Percentiles rank a stretch among this genome's conserved stretches.
phyloP scores from a whole-genome alignment of 2,113 vertebrate species.

The Colossoma macropomum region DNA sequence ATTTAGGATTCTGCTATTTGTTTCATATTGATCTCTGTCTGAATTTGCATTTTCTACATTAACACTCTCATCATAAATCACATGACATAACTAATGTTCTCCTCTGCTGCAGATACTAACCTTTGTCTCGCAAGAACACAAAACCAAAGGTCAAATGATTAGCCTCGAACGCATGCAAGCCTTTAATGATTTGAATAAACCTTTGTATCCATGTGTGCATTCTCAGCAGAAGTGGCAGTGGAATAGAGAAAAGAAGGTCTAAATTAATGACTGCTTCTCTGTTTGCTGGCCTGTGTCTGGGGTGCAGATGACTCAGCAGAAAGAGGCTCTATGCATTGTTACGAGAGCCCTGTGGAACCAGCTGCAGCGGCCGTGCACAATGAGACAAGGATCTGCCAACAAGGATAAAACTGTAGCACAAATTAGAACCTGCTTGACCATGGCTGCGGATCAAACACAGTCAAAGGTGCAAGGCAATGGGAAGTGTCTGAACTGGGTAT shows the following conservation, averaged over 20 bases:
- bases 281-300: constrained; percentile 70
- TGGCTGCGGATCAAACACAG: constrained; percentile 5
- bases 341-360: constrained; percentile 47
- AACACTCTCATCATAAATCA: constrained; percentile 74
- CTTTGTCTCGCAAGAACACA: constrained; percentile 60
- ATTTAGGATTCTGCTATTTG: constrained; percentile 70
- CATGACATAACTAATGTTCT: constrained; percentile 74
- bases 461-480: background rate
- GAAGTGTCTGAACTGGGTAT: background rate
- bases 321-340: constrained; percentile 57
- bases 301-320: constrained; percentile 71
- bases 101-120: constrained; percentile 65
- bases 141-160: constrained; percentile 80
- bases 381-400: constrained; percentile 42
- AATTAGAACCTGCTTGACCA: constrained; percentile 31
- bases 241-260: constrained; percentile 73
- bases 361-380: constrained; percentile 51
- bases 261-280: constrained; percentile 75
- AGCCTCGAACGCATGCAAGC: constrained; percentile 69
- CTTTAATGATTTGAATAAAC: constrained; percentile 75
- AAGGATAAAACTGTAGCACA: constrained; percentile 33
- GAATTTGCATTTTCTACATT: constrained; percentile 73
- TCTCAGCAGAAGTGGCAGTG: constrained; percentile 76
- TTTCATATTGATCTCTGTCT: constrained; percentile 66
- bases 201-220: constrained; percentile 74